Base-by-base conservation (phyloP, 2,888 invertebrate species). In the Phasia obesa region DNA sequence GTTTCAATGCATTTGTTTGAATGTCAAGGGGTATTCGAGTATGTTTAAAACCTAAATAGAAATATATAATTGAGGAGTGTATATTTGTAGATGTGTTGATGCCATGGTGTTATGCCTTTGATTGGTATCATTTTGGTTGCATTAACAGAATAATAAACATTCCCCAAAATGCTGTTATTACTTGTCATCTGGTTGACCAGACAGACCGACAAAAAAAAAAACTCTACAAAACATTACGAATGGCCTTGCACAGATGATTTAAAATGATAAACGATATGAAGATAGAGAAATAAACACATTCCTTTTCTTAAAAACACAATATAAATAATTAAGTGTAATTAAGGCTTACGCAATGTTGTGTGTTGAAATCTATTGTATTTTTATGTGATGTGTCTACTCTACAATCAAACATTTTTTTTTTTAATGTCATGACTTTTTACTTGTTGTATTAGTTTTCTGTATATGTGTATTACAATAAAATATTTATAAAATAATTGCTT, bases 41-140 rank as follows among this genome's bases (percentile, higher is more conserved):
- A 19, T 44, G 27, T 70, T 21, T 9, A n/a, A 38, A 1, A 17
- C 38, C 42, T 38, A 42, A 60, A 38, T 73, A 53, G 38, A 42
- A 62, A 59, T 73, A 62, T 62, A n/a, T 53, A 53, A 23, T 60
- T 57, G 19, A n/a, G 4, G 4, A 5, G 5, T 67, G 35, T 44
- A 17, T 47, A 17, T 47, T 35, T 55, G 47, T 47, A 47, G 64
- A 51, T 69, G 51, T 53, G 62, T 42, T 62, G 62, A 49, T 69
- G 42, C n/a, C 23, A 62, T 74, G 27, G 64, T 62, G 53, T 62
- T 80, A 42, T 75, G 74, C 49, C 64, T 60, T 78, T 78, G 82
- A 83, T 83, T 78, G 78, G 65, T 60, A 82, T 83, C 59, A 78
- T 78, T 70, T 83, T 65, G 81, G 70, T 78, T 78, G 74, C 65